Conservation (phyloP, 2,113 vertebrate species). For the Taurulus bubalis region DNA sequence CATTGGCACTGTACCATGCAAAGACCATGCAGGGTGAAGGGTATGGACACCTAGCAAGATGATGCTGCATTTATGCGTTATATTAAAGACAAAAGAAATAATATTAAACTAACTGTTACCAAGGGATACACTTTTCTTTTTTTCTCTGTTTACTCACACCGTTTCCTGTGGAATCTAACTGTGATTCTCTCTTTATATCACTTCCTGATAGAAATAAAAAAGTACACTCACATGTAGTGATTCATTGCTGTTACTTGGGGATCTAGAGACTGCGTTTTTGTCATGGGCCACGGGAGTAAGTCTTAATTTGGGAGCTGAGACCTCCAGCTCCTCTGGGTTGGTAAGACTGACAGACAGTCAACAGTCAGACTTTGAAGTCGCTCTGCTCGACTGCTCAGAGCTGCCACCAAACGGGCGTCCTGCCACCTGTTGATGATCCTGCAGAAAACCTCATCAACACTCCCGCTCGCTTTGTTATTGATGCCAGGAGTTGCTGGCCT, state of each 20-base stretch:
- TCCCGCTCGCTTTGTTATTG: slow-evolving; percentile 17
- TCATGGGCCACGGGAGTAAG: slow-evolving; percentile 41
- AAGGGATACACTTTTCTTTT: not conserved
- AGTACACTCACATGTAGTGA: slow-evolving; percentile 19
- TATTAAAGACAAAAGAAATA: not conserved
- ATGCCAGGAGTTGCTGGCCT: slow-evolving; percentile 51
- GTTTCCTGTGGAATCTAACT: slow-evolving; percentile 1
- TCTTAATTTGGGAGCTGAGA: slow-evolving; percentile 58
- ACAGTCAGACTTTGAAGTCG: slow-evolving; percentile 51
- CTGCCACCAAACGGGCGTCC: slow-evolving; percentile 17
- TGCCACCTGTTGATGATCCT: slow-evolving; percentile 62
- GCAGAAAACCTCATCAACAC: slow-evolving; percentile 55
- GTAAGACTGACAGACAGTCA: slow-evolving; percentile 46
- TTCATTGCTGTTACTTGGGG: slow-evolving; percentile 25
- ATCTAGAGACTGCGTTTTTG: slow-evolving; percentile 34
- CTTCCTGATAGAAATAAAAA: slow-evolving; percentile 21
- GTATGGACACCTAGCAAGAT: slow-evolving; percentile 9
- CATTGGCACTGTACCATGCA: slow-evolving; percentile 36
- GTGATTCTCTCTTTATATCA: slow-evolving; percentile 7
- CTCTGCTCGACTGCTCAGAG: slow-evolving; percentile 32
- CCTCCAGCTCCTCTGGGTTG: slow-evolving; percentile 45
- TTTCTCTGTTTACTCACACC: not conserved
- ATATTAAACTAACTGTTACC: not conserved
- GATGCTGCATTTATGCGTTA: slow-evolving; percentile 27
- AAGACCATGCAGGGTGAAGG: slow-evolving; percentile 57